Evolutionary conservation across 2,888 invertebrate genomes (phyloP).

Genomic region (Chironomus riparius): DNA sequence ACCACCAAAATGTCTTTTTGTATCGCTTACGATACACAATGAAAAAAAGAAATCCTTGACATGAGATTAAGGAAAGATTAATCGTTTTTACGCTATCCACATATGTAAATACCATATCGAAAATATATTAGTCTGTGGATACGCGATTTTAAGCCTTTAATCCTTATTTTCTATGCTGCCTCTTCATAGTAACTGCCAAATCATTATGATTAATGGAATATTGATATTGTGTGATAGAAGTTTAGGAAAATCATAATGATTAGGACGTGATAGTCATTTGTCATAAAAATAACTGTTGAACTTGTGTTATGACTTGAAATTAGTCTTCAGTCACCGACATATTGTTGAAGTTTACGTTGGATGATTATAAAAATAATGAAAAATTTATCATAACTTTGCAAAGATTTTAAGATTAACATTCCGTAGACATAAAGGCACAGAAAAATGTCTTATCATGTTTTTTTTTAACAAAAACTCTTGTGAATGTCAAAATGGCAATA

Average conservation of each 20-base stretch:
- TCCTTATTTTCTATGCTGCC: not conserved
- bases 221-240: not conserved
- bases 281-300: not conserved
- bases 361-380: not conserved
- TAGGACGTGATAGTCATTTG: not conserved
- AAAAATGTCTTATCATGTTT: too few relatives aligned
- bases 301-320: not conserved
- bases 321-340: not conserved
- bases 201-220: not conserved
- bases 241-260: not conserved
- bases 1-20: too few relatives aligned
- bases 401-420: too few relatives aligned
- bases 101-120: not conserved
- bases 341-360: not conserved
- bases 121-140: not conserved
- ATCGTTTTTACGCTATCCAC: not conserved
- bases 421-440: too few relatives aligned
- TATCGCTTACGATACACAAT: too few relatives aligned
- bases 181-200: not conserved
- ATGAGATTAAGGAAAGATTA: constrained; percentile 5
- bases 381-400: not conserved
- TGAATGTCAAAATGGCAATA: too few relatives aligned
- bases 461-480: too few relatives aligned
- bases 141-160: not conserved
- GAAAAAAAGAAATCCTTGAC: not conserved